Base-by-base conservation (phyloP, 2,113 vertebrate genomes). In the Odontophorus gujanensis region DNA sequence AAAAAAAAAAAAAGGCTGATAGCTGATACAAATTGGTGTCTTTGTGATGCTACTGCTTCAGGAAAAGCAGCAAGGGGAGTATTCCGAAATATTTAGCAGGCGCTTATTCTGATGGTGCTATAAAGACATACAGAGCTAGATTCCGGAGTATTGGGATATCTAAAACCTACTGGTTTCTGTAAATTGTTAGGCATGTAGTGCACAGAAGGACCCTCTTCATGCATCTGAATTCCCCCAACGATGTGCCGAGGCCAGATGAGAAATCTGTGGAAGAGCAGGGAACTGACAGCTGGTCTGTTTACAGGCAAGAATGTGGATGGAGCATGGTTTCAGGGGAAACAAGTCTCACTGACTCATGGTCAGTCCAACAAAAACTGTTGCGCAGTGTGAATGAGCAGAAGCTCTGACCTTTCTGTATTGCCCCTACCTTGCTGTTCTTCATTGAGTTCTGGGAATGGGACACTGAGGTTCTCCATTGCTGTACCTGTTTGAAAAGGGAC, bases 391-490 rank as follows among this genome's bases (percentile, higher is more conserved):
- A 38, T 6, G 30, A 85, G 42, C 22, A 0, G 2, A 59, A 81
- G 40, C 75, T 73, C 66, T 48, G 55, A 50, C 11, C 16, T 66
- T 20, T 11, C 8, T n/a, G 42, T 12, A 14, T 58, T 32, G 7
- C 15, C 14, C 68, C 91, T 89, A 97, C 97, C 97, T 96, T 92
- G 73, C 55, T 96, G 76, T 16, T 95, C 91, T 82, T 84, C 66
- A 72, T 71, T 88, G 51, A 94, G 81, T 57, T 85, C 58, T 65
- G 91, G 47, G 47, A 93, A 7, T 0, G 20, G 38, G 53, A 89
- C 40, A 51, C 85, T 74, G 42, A 84, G 55, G 43, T 77, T 84
- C 68, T 92, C 94, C 97, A 97, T 97, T 48, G 67, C 72, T 34
- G 45, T 36, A 12, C 45, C 96, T 96, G 79, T 84, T 81, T 2